phyloP scores from a whole-genome alignment of 2,888 invertebrate species.

The Stenolophus ochropezus region DNA sequence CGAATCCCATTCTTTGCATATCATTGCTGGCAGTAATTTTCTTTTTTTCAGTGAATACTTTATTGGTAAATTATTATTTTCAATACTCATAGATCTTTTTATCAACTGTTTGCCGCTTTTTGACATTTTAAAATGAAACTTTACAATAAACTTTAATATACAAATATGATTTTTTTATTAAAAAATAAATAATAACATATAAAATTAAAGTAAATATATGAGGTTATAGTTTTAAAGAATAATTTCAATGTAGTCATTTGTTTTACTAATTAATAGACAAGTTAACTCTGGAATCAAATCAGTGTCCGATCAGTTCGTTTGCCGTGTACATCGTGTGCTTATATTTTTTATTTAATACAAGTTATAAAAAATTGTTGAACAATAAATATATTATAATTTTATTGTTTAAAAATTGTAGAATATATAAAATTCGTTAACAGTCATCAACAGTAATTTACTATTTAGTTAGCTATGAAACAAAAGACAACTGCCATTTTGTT shows the following conservation, averaged over 20 bases:
- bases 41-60: background rate
- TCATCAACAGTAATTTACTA: no score
- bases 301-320: no score
- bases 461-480: no score
- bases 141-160: background rate
- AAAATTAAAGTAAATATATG: background rate
- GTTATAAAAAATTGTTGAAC: no score
- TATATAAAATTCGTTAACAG: no score
- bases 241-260: no score
- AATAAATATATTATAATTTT: no score
- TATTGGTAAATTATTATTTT: conserved; percentile 5
- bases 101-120: background rate
- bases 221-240: no score
- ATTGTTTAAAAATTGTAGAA: no score
- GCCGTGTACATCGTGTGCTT: no score
- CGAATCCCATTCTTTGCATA: conserved; percentile 63
- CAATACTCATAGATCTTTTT: conserved; percentile 14
- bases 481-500: no score
- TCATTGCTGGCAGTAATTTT: conserved; percentile 67
- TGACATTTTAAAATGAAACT: background rate
- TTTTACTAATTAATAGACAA: background rate
- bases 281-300: background rate
- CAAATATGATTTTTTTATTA: background rate
- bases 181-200: background rate
- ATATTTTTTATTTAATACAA: no score